Percentiles rank a stretch among this genome's conserved stretches.
phyloP scores from a whole-genome alignment of 1,140 invertebrate species.

The Macrobrachium rosenbergii region DNA sequence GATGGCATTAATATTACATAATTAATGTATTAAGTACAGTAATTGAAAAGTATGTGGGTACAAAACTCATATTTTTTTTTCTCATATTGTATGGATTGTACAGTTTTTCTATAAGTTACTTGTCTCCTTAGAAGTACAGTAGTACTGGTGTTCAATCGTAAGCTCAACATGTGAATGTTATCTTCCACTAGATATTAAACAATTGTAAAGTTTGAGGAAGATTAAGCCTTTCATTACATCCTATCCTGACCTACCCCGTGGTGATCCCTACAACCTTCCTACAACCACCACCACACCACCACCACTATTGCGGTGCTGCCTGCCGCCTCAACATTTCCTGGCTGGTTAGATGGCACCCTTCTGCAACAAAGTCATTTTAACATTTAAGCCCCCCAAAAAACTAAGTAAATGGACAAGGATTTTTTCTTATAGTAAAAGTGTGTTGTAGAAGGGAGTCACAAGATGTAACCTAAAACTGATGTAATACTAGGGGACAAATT shows the following conservation, averaged over 20 bases:
- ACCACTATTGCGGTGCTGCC: slow-evolving; percentile 21
- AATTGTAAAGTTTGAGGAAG: slow-evolving; percentile 66
- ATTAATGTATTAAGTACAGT: slow-evolving; percentile 46
- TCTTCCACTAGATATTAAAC: slow-evolving; percentile 67
- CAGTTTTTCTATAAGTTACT: slow-evolving; percentile 65
- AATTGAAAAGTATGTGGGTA: slow-evolving; percentile 57
- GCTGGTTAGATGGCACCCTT: slow-evolving; percentile 26
- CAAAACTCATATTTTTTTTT: slow-evolving; percentile 58
- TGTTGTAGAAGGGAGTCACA: slow-evolving; percentile 6
- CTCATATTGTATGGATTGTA: slow-evolving; percentile 60
- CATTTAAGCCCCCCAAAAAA: too few relatives aligned
- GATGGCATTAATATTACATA: slow-evolving; percentile 60
- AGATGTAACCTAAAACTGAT: slow-evolving; percentile 23
- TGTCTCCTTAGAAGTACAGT: slow-evolving; percentile 42
- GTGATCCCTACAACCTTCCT: slow-evolving; percentile 40
- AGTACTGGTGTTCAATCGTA: slow-evolving; percentile 63
- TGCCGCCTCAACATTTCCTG: slow-evolving; percentile 15
- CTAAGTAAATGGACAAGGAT: not conserved
- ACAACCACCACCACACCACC: slow-evolving; percentile 47
- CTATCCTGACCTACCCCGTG: slow-evolving; percentile 56
- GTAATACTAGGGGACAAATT: slow-evolving; percentile 3
- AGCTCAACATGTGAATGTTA: slow-evolving; percentile 67
- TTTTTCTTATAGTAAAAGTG: not conserved
- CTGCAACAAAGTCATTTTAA: slow-evolving; percentile 12
- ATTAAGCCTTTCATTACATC: slow-evolving; percentile 66